These are phyloP conservation scores for Poecile montanus DNA, from an alignment of 2,797 vertebrate species.

Conservation along the genomic window DNA sequence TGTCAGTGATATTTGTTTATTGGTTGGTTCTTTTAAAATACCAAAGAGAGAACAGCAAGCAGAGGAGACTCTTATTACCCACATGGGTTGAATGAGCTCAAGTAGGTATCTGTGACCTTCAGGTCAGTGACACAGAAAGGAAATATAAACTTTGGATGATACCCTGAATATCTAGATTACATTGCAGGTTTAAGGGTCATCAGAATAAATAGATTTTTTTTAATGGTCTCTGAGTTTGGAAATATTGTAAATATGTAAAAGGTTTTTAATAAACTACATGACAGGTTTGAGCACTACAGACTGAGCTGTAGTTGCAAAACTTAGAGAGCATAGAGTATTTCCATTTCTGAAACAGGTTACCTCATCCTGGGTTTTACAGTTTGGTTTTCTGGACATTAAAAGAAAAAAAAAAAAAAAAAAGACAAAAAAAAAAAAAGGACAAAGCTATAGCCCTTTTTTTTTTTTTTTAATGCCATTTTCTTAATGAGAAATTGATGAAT, in stretches of 20 bases:
- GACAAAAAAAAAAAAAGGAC: too few relatives aligned
- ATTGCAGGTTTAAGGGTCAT: neutral
- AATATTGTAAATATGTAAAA: neutral
- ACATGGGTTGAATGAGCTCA: neutral
- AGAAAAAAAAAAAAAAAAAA: neutral
- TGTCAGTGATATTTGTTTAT: neutral
- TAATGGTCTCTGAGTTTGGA: neutral
- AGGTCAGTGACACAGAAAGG: neutral
- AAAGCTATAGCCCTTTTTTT: neutral
- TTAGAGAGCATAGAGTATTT: neutral
- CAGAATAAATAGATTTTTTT: neutral
- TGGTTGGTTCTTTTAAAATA: neutral
- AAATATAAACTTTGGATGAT: neutral
- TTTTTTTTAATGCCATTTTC: constrained; percentile 69
- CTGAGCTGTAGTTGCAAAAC: neutral
- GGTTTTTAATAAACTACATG: neutral
- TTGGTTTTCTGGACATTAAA: neutral
- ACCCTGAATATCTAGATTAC: neutral
- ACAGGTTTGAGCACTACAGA: neutral
- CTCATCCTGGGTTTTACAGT: neutral
- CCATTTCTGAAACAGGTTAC: neutral
- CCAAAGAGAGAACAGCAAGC: neutral
- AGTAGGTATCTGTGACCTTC: neutral
- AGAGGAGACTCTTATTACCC: neutral
- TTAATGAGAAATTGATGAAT: constrained; percentile 83